Conservation (phyloP, 1,140 invertebrate genomes). For the Ceratosolen solmsi region DNA sequence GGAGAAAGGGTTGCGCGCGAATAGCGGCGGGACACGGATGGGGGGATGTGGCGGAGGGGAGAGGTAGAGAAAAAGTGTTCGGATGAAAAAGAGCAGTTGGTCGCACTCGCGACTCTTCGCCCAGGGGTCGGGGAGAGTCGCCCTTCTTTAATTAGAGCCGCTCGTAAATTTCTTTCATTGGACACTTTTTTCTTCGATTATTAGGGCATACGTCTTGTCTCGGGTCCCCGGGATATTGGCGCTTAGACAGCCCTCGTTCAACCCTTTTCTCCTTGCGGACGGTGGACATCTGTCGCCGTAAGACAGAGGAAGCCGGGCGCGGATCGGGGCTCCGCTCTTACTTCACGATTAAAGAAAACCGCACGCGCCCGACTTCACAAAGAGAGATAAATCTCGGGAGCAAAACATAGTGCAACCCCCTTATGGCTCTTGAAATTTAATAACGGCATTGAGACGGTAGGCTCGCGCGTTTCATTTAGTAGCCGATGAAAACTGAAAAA, state of each 20-base stretch:
- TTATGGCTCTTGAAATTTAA: conserved; percentile 8
- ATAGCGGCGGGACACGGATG: conserved; percentile 12
- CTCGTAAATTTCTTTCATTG: conserved; percentile 74
- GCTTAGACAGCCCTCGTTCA: conserved; percentile 22
- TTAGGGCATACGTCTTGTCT: conserved; percentile 70
- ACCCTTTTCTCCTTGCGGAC: conserved; percentile 58
- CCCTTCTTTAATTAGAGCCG: conserved; percentile 72
- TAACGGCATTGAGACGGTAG: conserved; percentile 38
- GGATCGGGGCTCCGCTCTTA: conserved; percentile 46
- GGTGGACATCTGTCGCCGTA: conserved; percentile 66
- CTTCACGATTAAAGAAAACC: conserved; percentile 53
- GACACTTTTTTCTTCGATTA: conserved; percentile 74
- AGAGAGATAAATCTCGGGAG: conserved; percentile 55
- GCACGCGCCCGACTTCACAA: conserved; percentile 45
- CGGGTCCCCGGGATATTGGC: conserved; percentile 37
- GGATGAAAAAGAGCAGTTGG: conserved; percentile 53
- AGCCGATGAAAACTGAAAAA: conserved; percentile 14
- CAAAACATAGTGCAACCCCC: conserved; percentile 1
- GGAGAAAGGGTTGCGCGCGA: conserved; percentile 57
- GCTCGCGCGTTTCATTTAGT: not conserved
- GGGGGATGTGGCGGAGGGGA: conserved; percentile 31
- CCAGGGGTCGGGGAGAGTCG: not conserved
- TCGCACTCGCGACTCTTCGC: conserved; percentile 51
- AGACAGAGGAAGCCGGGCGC: not conserved
- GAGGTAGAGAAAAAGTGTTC: too few relatives aligned